Percentiles rank a stretch among this genome's conserved stretches.
phyloP scores from a whole-genome alignment of 2,797 vertebrate species.

The Chelon labrosus region DNA sequence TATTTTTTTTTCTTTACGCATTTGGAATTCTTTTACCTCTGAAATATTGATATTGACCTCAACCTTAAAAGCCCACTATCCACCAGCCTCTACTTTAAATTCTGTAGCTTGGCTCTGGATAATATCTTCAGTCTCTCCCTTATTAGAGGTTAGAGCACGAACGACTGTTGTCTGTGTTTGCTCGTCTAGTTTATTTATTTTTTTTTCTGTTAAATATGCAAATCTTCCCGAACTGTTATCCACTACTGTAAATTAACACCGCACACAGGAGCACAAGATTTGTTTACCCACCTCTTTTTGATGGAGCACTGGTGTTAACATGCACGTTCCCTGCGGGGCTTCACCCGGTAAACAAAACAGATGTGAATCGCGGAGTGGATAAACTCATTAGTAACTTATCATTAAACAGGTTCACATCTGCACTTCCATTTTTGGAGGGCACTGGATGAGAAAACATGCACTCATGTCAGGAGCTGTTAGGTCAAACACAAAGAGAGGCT shows the following conservation, averaged over 20 bases:
- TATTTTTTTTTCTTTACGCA: not conserved
- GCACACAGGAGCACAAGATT: constrained; percentile 18
- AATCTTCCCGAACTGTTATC: constrained; percentile 26
- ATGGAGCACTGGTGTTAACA: constrained; percentile 5
- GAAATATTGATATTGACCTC: not conserved
- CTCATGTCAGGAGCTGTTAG: constrained; percentile 46
- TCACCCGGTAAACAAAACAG: constrained; percentile 49
- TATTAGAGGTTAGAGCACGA: not conserved
- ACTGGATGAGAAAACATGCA: constrained; percentile 30
- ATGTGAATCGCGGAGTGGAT: constrained; percentile 48
- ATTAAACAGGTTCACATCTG: constrained; percentile 57
- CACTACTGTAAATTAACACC: constrained; percentile 34
- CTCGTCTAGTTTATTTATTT: not conserved
- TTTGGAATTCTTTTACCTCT: not conserved
- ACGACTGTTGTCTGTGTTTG: not conserved
- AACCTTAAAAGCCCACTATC: not conserved
- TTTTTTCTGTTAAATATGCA: constrained; percentile 9
- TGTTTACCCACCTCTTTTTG: constrained; percentile 43
- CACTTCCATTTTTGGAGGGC: constrained; percentile 41
- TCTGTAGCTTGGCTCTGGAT: not conserved
- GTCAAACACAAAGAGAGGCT: constrained; percentile 24
- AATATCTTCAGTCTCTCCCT: not conserved
- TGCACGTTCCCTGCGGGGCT: constrained; percentile 22
- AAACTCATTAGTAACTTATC: constrained; percentile 61
- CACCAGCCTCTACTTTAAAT: not conserved